These are phyloP conservation scores for Sitobion miscanthi DNA, from an alignment of 1,140 invertebrate genomes.

Conservation along the genomic window DNA sequence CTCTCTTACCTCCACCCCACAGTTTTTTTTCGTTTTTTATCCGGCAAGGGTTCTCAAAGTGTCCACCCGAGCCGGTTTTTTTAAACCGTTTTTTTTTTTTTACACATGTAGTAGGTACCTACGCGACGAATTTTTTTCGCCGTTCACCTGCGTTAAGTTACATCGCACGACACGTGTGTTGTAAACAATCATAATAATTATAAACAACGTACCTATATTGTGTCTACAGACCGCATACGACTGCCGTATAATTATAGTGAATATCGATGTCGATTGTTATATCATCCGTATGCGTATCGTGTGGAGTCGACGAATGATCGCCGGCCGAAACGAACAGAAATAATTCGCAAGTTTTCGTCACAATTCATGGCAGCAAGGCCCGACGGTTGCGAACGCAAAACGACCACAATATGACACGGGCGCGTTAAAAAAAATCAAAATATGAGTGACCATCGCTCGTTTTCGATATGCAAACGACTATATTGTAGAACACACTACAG, in stretches of 20 bases:
- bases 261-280: not conserved
- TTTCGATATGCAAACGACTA: not conserved
- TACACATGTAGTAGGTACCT: not conserved
- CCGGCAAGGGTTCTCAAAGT: slow-evolving; percentile 53
- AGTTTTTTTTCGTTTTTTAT: slow-evolving; percentile 40
- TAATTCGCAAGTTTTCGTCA: not conserved
- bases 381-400: too few relatives aligned
- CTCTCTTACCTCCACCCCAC: not conserved
- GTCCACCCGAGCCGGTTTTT: not conserved
- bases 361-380: not conserved
- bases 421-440: not conserved
- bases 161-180: too few relatives aligned
- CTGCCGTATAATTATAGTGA: not conserved
- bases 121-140: not conserved
- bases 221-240: not conserved
- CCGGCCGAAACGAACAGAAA: not conserved
- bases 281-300: not conserved
- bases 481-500: not conserved
- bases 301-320: too few relatives aligned
- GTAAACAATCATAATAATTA: too few relatives aligned
- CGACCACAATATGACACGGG: too few relatives aligned
- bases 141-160: not conserved
- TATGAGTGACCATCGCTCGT: not conserved
- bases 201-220: not conserved
- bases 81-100: not conserved